Evolutionary conservation across 2,797 vertebrate genomes (phyloP).

Genomic region (Gymnoscopelus braueri): DNA sequence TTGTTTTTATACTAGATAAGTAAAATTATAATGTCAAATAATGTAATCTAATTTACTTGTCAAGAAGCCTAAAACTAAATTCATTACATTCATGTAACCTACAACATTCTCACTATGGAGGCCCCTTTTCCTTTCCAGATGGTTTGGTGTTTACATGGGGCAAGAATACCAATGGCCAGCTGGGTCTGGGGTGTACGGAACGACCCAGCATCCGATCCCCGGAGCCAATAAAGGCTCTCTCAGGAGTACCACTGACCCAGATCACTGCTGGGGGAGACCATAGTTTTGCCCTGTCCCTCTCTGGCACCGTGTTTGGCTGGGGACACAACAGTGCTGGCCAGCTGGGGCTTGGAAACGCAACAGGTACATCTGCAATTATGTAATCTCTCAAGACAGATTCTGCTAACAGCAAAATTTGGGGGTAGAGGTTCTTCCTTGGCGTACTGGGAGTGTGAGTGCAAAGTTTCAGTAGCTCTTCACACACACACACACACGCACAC

Average conservation of each 20-base stretch:
- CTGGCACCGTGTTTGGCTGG: slow-evolving; percentile 82
- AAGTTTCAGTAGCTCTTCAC: too few species aligned
- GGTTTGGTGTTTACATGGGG: slow-evolving; percentile 83
- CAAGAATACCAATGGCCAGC: slow-evolving; percentile 79
- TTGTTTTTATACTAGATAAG: too few species aligned
- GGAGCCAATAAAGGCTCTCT: slow-evolving; percentile 75
- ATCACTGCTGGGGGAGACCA: slow-evolving; percentile 79
- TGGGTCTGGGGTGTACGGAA: slow-evolving; percentile 75
- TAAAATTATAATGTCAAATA: too few species aligned
- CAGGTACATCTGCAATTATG: slow-evolving; percentile 62
- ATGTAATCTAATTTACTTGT: too few species aligned
- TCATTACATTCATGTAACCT: too few species aligned
- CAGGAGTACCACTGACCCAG: slow-evolving; percentile 80
- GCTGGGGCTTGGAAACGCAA: slow-evolving; percentile 81
- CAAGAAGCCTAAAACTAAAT: too few species aligned
- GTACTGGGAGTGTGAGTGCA: too few species aligned
- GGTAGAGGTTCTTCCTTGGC: too few species aligned
- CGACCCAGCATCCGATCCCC: slow-evolving; percentile 51
- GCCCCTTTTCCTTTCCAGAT: slow-evolving; percentile 53
- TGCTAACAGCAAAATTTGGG: too few species aligned
- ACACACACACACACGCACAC: too few species aligned
- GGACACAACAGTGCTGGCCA: slow-evolving; percentile 83
- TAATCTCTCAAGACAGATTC: too few species aligned
- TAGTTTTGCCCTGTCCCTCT: slow-evolving; percentile 81
- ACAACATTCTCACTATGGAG: too few species aligned